Evolutionary conservation across 2,113 vertebrate species (phyloP).

Genomic region (Cavia aperea): DNA sequence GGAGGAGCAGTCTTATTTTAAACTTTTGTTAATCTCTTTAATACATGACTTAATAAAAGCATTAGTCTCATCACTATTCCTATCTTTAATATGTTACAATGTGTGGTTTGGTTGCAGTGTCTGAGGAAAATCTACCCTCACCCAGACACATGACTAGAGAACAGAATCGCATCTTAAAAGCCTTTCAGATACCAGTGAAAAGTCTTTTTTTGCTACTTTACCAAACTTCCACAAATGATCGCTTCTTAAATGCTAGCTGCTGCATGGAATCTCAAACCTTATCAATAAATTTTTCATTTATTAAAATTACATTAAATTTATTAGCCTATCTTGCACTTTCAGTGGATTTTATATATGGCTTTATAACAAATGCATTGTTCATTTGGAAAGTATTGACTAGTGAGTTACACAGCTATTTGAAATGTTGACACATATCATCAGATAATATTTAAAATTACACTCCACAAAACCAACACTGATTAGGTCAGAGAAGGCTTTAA

Average conservation of each 20-base stretch:
- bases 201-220: not conserved
- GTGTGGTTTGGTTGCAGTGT: not conserved
- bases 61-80: not conserved
- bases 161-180: not conserved
- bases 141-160: not conserved
- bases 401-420: conserved; percentile 11
- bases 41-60: not conserved
- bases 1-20: not conserved
- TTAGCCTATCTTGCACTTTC: not conserved
- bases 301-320: conserved; percentile 17
- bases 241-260: not conserved
- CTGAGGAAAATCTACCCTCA: not conserved
- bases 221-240: not conserved
- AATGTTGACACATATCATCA: conserved; percentile 5
- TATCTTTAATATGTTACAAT: not conserved
- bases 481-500: not conserved
- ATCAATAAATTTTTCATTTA: not conserved
- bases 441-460: not conserved
- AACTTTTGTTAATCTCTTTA: conserved; percentile 27
- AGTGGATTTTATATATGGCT: not conserved
- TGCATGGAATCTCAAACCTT: not conserved
- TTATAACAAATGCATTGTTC: conserved; percentile 9
- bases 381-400: conserved; percentile 25
- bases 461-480: not conserved
- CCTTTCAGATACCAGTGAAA: not conserved